Evolutionary conservation across 2,888 invertebrate species (phyloP).

Genomic region (Lottia gigantea): DNA sequence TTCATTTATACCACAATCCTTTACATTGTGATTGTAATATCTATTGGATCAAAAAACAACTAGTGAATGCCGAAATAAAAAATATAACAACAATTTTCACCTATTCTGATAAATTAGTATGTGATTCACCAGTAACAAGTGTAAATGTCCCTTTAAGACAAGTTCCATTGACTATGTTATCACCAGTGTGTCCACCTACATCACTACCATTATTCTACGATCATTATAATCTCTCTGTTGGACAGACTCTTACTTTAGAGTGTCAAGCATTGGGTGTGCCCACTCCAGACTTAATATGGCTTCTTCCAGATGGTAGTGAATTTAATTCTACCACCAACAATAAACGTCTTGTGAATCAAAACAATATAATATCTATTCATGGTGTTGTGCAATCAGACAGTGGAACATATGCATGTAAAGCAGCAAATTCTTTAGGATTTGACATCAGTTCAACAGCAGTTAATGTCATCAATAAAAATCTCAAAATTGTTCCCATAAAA

Average conservation of each 20-base stretch:
- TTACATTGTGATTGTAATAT: constrained; percentile 70
- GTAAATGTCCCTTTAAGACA: constrained; percentile 43
- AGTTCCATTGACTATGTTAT: constrained; percentile 39
- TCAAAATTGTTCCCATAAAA: constrained; percentile 62
- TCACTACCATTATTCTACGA: constrained; percentile 55
- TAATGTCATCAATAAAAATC: constrained; percentile 65
- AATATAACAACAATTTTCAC: constrained; percentile 22
- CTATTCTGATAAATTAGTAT: constrained; percentile 60
- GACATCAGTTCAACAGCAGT: constrained; percentile 59
- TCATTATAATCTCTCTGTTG: constrained; percentile 57
- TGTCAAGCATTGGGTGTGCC: constrained; percentile 70
- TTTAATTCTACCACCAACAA: constrained; percentile 58
- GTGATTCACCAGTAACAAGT: constrained; percentile 60
- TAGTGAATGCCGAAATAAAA: constrained; percentile 17
- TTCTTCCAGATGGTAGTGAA: constrained; percentile 64
- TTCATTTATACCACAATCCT: constrained; percentile 68
- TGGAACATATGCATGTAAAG: constrained; percentile 69
- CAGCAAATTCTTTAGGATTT: constrained; percentile 62
- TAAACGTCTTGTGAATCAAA: constrained; percentile 51
- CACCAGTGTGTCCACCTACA: constrained; percentile 58
- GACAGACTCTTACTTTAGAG: constrained; percentile 63
- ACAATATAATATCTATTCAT: constrained; percentile 35
- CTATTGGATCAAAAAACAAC: constrained; percentile 51
- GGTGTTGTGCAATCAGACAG: constrained; percentile 53
- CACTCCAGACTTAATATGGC: constrained; percentile 66